A percentile compares a stretch with the other conserved stretches of the same genome.
Evolutionary conservation across 2,797 vertebrate genomes (phyloP).

Genomic region (Sebastes kiyomatsui): DNA sequence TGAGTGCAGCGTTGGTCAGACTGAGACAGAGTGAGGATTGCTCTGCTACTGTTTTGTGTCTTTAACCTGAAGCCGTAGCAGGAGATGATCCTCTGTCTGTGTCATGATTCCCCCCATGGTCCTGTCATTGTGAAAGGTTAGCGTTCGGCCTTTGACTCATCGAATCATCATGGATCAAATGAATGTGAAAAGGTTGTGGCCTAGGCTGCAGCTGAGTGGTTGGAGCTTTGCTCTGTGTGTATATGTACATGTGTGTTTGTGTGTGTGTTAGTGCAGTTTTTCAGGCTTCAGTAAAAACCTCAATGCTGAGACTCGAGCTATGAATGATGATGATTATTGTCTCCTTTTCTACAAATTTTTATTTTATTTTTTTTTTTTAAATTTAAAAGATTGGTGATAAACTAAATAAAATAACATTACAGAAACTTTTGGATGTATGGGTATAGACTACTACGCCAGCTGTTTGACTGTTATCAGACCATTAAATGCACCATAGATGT

Average conservation of each 20-base stretch:
- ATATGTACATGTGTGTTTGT: neutral
- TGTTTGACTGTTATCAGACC: too few species aligned
- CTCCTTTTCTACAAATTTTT: neutral
- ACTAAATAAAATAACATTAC: neutral
- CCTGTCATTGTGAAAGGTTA: slow-evolving; percentile 66
- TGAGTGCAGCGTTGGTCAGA: neutral
- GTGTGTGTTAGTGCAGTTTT: neutral
- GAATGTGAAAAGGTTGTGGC: slow-evolving; percentile 64
- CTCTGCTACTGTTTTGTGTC: slow-evolving; percentile 20
- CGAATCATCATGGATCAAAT: slow-evolving; percentile 66
- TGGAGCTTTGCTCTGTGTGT: neutral
- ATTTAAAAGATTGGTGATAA: neutral
- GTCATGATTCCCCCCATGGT: slow-evolving; percentile 32
- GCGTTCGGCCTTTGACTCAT: slow-evolving; percentile 56
- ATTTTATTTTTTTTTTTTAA: neutral
- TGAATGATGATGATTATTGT: neutral
- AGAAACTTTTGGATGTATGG: too few species aligned
- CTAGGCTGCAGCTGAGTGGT: slow-evolving; percentile 19
- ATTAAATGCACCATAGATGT: too few species aligned
- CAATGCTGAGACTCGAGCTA: neutral
- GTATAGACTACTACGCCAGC: too few species aligned
- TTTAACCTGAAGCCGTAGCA: slow-evolving; percentile 47
- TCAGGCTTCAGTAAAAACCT: neutral
- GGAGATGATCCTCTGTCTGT: slow-evolving; percentile 56
- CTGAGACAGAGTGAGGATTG: neutral